Evolutionary conservation across 2,888 invertebrate species (phyloP), one percentile per base, ranked within the genome.

Genomic region (Ariolimax columbianus): DNA sequence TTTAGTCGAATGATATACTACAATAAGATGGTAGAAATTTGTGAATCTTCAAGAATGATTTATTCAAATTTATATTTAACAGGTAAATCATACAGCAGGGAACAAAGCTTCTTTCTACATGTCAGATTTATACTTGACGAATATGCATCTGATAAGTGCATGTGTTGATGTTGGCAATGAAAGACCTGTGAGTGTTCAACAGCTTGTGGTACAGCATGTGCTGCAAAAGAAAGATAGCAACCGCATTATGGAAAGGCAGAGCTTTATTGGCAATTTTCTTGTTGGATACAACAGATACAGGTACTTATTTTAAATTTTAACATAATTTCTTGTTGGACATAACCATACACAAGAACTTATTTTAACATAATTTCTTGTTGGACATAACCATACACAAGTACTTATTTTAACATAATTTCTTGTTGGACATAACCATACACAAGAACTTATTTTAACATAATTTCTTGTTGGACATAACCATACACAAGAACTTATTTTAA

Each of bases 251-350:
- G 17, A 33, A 11, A 73, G 82, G 63, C 59, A 75, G 43, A 38
- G 36, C 7, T 59, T 38, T 63, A 40, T 73, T 30, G 23, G 11
- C 30, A 82, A 82, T 73, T 82, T 82, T 73, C 73, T 82, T 51
- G 82, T 82, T 55, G 82, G 82, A n/a, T 63, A 75, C 33, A 75
- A 75, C 26, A 19, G 63, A n/a, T 82, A 38, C 72, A 82, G 82
- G 82, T 82, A 82, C n/a, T 23, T 36, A 0, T 63, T 68, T 47
- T 75, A 40, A 47, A 11, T 40, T 30, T 26, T 47, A 47, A 47
- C n/a, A n/a, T n/a, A n/a, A n/a, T n/a, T n/a, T n/a, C n/a, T n/a
- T n/a, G n/a, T n/a, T n/a, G n/a, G n/a, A n/a, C n/a, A n/a, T n/a
- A n/a, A n/a, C n/a, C n/a, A n/a, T n/a, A n/a, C n/a, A n/a, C n/a